These are phyloP conservation scores for Ctenodactylus gundi DNA, from an alignment of 2,113 vertebrate genomes.

Conservation along the genomic window DNA sequence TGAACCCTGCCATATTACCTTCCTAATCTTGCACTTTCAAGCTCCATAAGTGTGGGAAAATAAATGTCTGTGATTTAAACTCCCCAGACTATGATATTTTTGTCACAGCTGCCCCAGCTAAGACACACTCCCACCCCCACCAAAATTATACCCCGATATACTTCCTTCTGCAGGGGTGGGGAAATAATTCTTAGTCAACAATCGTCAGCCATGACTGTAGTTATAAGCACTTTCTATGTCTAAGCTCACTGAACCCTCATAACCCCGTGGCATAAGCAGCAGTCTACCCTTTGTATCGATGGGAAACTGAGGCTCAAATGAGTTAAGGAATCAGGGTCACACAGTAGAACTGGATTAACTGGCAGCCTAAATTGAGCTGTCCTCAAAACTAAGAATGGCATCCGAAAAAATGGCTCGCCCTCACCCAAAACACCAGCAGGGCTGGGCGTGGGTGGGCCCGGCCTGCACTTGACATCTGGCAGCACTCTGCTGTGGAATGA, in stretches of 20 bases:
- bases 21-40: not conserved
- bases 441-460: accelerated
- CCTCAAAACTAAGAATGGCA: not conserved
- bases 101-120: not conserved
- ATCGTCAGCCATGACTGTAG: not conserved
- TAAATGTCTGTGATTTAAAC: not conserved
- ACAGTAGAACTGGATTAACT: not conserved
- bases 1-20: not conserved
- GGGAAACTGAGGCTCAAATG: not conserved
- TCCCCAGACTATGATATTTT: not conserved
- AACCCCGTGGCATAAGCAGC: accelerated
- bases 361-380: not conserved
- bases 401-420: too few species aligned
- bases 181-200: not conserved
- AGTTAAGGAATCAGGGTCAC: not conserved
- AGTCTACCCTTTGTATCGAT: not conserved
- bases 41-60: not conserved
- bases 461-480: not conserved
- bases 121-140: too few species aligned
- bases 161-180: not conserved
- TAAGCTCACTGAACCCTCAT: not conserved
- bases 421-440: not conserved
- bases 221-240: not conserved
- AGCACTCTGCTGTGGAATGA: not conserved
- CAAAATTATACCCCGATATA: not conserved